phyloP scores from a whole-genome alignment of 2,113 vertebrate genomes.

The Catagonus wagneri region DNA sequence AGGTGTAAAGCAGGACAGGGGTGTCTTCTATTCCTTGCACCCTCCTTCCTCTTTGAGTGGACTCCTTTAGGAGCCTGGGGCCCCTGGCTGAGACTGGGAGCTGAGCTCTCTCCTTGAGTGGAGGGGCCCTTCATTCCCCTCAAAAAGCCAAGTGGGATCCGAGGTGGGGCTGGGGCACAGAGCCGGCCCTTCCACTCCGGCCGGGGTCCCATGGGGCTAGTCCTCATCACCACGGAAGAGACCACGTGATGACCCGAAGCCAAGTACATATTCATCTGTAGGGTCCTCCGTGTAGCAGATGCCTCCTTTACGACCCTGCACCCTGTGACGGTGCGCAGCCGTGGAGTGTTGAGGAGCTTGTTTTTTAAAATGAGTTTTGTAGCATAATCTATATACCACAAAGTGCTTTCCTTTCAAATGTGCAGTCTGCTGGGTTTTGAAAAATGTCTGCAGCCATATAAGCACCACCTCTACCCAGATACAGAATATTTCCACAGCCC shows the following conservation, averaged over 20 bases:
- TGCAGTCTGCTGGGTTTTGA: background rate
- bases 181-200: background rate
- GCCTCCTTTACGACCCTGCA: background rate
- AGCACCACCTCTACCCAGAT: background rate
- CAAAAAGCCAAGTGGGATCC: background rate
- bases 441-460: background rate
- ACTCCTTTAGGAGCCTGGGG: background rate
- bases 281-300: background rate
- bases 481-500: background rate
- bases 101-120: background rate
- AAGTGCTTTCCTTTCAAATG: background rate
- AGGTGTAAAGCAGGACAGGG: background rate
- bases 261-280: background rate
- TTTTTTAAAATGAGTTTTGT: background rate
- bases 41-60: background rate
- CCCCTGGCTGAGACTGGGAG: background rate
- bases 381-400: background rate
- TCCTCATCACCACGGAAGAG: background rate
- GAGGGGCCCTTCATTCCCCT: background rate
- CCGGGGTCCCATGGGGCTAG: background rate
- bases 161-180: background rate
- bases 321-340: background rate
- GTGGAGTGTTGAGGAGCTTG: background rate
- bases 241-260: background rate
- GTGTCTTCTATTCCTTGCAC: background rate